Evolutionary conservation across 2,113 vertebrate species (phyloP), one percentile per base, ranked within the genome.

Genomic region (Prinia subflava): DNA sequence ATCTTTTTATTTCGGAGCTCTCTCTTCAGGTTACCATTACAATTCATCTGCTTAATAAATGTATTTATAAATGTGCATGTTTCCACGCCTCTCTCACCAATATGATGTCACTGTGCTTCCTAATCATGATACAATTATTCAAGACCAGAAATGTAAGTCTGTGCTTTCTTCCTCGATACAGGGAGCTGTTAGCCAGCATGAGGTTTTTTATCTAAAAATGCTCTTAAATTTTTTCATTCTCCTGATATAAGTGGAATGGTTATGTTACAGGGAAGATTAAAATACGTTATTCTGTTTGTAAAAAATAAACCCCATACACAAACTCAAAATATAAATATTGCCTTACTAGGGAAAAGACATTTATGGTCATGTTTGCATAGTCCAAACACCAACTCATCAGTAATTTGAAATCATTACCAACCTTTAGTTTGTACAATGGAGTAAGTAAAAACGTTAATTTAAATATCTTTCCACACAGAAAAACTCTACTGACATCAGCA

Each of bases 401-500:
- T 97, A 93, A 95, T 84, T 92, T 91, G 73, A 97, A 98, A 97
- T 98, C 96, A 97, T 96, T 94, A 97, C 96, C 91, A 91, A 96
- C 94, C 94, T 96, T 98, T 97, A 81, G 94, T 97, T 97, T 96
- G 55, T 89, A 96, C 93, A 97, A 97, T 95, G 90, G 91, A 98
- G 94, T 97, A 95, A 96, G 97, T 94, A 95, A 96, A 97, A 98
- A 97, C 0, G 2, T 87, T 97, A 95, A 97, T 97, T 98, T 98
- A 98, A 98, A 97, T 97, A 97, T 97, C 97, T 98, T 97, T 96
- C 97, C 97, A 97, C 98, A 97, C 95, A 97, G 96, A 95, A 97
- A 96, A 98, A 98, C 98, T 98, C 98, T 97, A 98, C 97, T 98
- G 98, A 98, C 98, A 98, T 98, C 98, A 98, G 98, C 98, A 98